Base-by-base conservation (phyloP, 2,888 invertebrate species). In the Ormyrus thymus region DNA sequence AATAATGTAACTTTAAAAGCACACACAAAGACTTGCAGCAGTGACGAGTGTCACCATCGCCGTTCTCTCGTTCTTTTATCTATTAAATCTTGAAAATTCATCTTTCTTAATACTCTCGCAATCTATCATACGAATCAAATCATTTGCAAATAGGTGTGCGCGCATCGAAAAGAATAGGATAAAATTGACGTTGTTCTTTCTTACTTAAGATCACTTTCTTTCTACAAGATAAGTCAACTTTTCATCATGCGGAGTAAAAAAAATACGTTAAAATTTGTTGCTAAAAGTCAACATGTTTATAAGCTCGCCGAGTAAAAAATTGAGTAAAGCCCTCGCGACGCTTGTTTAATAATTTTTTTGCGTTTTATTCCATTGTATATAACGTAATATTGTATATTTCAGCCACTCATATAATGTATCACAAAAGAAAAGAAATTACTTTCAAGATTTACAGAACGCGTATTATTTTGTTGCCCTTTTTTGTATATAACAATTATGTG, bases 401-500 rank as follows among this genome's bases (percentile, higher is more conserved):
- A 65, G 74, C 76, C 72, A 77, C 71, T 75, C 62, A 61, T 70
- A 65, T 77, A 66, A 53, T 73, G 64, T 78, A 68, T 59, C 77
- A 78, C 69, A 81, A 55, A 59, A 76, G 69, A 55, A 13, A 74
- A 76, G 56, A 75, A 71, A 72, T 81, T 81, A 81, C 78, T 81
- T 76, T 78, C 78, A 78, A 78, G 68, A 76, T 81, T 81, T 81
- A 81, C 75, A 81, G 72, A 78, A 83, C 80, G 77, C 78, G 68
- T 73, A 79, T 78, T 78, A 29, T 80, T 73, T 55, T 53, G 58
- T 81, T 75, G 29, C 56, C 62, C 13, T 64, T 61, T 64, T 74
- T 59, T 65, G 75, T 82, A 80, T 29, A 29, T 81, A 82, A 82
- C 80, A 82, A 85, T 82, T 83, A 84, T 78, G 82, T 82, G 84